phyloP scores from a whole-genome alignment of 2,113 vertebrate species.

The Leptosomus discolor region DNA sequence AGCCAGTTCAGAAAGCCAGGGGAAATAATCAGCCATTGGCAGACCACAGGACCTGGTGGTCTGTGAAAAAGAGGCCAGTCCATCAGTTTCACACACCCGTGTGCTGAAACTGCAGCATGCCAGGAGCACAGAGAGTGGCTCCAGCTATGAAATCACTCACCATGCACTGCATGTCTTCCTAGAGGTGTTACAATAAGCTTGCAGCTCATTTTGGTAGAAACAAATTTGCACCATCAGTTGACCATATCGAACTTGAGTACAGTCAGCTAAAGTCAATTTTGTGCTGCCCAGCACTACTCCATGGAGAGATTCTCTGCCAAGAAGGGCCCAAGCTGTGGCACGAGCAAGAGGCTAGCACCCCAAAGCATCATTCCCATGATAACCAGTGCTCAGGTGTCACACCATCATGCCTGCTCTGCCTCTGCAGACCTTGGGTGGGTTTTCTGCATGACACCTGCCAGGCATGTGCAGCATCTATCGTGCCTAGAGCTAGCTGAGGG shows the following conservation, averaged over 20 bases:
- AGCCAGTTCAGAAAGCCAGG: not conserved
- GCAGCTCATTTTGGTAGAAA: not conserved
- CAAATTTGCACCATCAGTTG: not conserved
- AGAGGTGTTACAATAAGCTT: not conserved
- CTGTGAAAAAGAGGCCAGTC: not conserved
- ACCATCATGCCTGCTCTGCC: fast-evolving
- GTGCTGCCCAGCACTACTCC: fast-evolving
- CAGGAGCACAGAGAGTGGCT: not conserved
- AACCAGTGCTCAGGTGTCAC: not conserved
- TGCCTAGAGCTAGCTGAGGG: not conserved
- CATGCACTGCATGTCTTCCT: not conserved
- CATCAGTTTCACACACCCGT: not conserved
- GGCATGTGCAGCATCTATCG: fast-evolving
- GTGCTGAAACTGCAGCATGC: not conserved
- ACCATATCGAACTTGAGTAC: fast-evolving
- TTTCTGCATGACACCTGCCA: not conserved
- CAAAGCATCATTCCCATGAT: not conserved
- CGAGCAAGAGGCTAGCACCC: not conserved
- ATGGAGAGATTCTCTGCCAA: fast-evolving
- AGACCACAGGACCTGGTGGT: not conserved
- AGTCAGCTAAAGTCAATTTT: not conserved
- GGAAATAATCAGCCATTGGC: not conserved
- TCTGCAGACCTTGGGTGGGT: fast-evolving
- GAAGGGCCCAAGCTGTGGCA: not conserved
- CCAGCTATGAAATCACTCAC: not conserved